Evolutionary conservation across 2,113 vertebrate species (phyloP).

Genomic region (zebrafish (Danio rerio)): DNA sequence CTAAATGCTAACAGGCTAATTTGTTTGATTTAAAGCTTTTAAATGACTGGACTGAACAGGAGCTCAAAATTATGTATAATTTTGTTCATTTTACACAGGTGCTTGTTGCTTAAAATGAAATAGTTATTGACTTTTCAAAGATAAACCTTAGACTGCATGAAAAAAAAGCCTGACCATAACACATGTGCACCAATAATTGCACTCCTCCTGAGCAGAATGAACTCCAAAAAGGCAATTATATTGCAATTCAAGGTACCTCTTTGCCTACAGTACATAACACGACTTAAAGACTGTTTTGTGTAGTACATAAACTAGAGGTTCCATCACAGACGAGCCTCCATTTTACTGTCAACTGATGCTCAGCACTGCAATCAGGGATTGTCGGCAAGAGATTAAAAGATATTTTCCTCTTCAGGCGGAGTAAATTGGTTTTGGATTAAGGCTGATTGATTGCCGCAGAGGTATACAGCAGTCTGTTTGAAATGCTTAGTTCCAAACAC

Average conservation of each 20-base stretch:
- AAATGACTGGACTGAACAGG: not conserved
- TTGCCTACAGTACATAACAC: not conserved
- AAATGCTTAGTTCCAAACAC: slow-evolving; percentile 72
- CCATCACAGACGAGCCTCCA: slow-evolving; percentile 63
- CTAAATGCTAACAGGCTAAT: too few relatives aligned
- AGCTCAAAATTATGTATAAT: slow-evolving; percentile 18
- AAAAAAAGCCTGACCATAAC: not conserved
- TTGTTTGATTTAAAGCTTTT: not conserved
- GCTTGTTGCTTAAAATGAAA: slow-evolving; percentile 22
- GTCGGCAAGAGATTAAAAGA: slow-evolving; percentile 79
- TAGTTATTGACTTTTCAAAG: too few relatives aligned
- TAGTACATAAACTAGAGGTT: slow-evolving; percentile 44
- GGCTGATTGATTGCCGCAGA: slow-evolving; percentile 78
- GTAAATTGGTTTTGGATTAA: slow-evolving; percentile 83
- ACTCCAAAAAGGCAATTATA: not conserved
- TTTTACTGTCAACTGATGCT: slow-evolving; percentile 73
- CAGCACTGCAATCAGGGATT: slow-evolving; percentile 73
- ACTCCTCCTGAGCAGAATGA: not conserved
- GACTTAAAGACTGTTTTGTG: slow-evolving; percentile 57
- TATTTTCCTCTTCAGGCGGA: slow-evolving; percentile 78
- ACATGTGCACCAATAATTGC: not conserved
- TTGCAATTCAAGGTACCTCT: not conserved
- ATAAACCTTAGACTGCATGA: slow-evolving; percentile 26
- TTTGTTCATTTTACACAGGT: slow-evolving; percentile 16
- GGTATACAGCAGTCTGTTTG: slow-evolving; percentile 72